These are phyloP conservation scores for Catalaphyllia jardinei DNA, from an alignment of 64 coral and sea anemone genomes.

Conservation along the genomic window DNA sequence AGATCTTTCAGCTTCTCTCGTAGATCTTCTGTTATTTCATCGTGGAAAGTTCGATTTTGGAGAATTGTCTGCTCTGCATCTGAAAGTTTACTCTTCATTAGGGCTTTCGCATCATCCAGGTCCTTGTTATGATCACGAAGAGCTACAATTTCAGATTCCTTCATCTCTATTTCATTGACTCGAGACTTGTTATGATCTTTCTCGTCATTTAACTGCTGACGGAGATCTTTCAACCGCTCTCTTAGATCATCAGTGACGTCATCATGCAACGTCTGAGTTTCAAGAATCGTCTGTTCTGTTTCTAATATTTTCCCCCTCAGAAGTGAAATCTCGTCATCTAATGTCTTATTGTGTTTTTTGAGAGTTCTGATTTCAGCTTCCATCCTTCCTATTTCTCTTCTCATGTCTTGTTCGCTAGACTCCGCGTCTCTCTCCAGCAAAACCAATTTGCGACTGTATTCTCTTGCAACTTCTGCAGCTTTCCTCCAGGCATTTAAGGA, in stretches of 20 bases:
- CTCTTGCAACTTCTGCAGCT: constrained; percentile 62
- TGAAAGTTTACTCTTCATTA: constrained; percentile 1
- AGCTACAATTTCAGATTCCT: not conserved
- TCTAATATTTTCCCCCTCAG: constrained; percentile 6
- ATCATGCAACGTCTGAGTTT: constrained; percentile 19
- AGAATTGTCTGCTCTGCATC: constrained; percentile 1
- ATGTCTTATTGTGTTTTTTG: constrained; percentile 10
- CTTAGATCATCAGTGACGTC: constrained; percentile 27
- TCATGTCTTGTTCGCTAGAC: constrained; percentile 7
- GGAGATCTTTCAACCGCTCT: constrained; percentile 12
- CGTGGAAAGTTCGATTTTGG: constrained; percentile 18
- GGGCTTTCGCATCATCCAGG: not conserved
- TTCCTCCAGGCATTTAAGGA: constrained; percentile 74
- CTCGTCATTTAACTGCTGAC: not conserved
- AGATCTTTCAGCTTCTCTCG: constrained; percentile 32
- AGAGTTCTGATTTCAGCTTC: constrained; percentile 8
- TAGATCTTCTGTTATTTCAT: constrained; percentile 34
- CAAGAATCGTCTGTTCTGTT: constrained; percentile 1
- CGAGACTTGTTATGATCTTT: not conserved
- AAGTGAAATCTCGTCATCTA: constrained; percentile 19
- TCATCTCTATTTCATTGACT: constrained; percentile 9
- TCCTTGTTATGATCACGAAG: constrained; percentile 7
- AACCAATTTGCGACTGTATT: constrained; percentile 46
- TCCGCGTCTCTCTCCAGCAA: constrained; percentile 42
- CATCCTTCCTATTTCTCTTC: constrained; percentile 21